Evolutionary conservation across 64 coral and sea anemone genomes (phyloP).

Genomic region (Anthopleura sola): DNA sequence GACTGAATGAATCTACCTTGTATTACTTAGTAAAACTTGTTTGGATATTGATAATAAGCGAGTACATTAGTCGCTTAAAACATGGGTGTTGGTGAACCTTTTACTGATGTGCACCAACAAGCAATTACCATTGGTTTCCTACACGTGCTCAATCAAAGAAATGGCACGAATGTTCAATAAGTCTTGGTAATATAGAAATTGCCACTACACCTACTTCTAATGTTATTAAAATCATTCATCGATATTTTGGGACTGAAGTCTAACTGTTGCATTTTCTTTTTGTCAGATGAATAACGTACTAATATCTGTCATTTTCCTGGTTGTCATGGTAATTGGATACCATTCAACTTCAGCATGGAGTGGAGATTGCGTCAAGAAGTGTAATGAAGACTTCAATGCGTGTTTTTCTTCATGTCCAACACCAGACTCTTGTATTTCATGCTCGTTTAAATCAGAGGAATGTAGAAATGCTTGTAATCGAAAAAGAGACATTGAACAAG

Average conservation of each 20-base stretch:
- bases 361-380: neutral
- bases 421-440: neutral
- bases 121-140: neutral
- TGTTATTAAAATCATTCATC: neutral
- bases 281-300: neutral
- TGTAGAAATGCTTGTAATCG: neutral
- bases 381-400: neutral
- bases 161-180: too few species aligned
- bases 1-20: neutral
- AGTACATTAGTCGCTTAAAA: neutral
- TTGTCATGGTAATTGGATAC: neutral
- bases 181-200: too few species aligned
- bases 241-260: too few species aligned
- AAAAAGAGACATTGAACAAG: neutral
- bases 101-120: neutral
- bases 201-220: neutral
- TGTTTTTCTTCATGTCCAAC: neutral
- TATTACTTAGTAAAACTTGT: neutral
- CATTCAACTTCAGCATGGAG: neutral
- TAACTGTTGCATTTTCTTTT: neutral
- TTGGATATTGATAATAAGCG: slow-evolving; percentile 2
- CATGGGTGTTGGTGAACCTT: neutral
- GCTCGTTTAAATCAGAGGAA: neutral
- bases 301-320: neutral
- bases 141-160: too few species aligned